A percentile compares a stretch with the other conserved stretches of the same genome.
These are phyloP conservation scores for Notolabrus celidotus DNA, from an alignment of 2,797 vertebrate species.

Conservation along the genomic window DNA sequence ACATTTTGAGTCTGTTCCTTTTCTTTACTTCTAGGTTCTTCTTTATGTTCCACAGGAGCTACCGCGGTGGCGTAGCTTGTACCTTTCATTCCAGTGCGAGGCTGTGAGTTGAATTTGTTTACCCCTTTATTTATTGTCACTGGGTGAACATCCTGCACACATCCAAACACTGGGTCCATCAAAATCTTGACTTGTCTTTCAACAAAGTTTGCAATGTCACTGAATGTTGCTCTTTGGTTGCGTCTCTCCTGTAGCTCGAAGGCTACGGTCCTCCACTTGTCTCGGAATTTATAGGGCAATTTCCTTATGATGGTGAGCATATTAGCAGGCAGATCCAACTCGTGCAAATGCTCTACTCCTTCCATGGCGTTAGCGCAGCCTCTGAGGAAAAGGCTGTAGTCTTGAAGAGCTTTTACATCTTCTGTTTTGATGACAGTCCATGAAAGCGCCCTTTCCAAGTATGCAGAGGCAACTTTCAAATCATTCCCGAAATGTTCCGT, in stretches of 20 bases:
- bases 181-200: background rate
- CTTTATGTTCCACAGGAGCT: background rate
- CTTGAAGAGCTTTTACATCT: background rate
- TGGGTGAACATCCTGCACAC: too few species aligned
- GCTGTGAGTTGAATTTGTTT: too few species aligned
- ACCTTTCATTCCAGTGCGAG: too few species aligned
- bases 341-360: background rate
- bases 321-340: background rate
- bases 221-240: background rate
- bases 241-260: background rate
- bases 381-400: background rate
- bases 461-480: background rate
- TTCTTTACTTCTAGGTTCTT: background rate
- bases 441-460: background rate
- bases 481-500: background rate
- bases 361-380: background rate
- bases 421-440: background rate
- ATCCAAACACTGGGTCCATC: background rate
- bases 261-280: background rate
- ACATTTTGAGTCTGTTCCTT: background rate
- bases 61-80: background rate
- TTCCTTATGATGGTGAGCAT: background rate
- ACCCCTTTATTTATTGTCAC: too few species aligned
- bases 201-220: background rate
- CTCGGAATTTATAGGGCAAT: background rate